Evolutionary conservation across 1,140 invertebrate species (phyloP).

Genomic region (Lycorma delicatula): DNA sequence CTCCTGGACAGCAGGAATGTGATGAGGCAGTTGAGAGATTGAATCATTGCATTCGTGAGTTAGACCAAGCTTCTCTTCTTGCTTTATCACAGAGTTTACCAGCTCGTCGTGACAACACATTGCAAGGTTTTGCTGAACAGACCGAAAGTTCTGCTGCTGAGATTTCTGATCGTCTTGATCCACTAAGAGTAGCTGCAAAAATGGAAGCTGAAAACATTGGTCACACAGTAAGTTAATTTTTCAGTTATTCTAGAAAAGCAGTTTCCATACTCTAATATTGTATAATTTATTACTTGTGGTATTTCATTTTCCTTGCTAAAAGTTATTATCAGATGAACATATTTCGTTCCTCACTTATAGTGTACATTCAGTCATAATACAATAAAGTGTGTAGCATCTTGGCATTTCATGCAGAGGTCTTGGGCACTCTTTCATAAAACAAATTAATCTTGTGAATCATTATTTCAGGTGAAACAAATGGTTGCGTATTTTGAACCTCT

Average conservation of each 20-base stretch:
- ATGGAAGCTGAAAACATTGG: slow-evolving; percentile 89
- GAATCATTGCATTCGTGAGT: slow-evolving; percentile 60
- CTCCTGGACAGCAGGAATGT: slow-evolving; percentile 92
- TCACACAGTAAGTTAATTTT: slow-evolving; percentile 56
- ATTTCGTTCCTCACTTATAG: no score
- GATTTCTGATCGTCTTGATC: slow-evolving; percentile 70
- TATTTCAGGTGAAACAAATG: slow-evolving; percentile 62
- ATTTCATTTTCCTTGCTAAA: neutral
- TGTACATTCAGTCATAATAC: no score
- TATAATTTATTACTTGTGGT: no score
- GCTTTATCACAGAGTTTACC: slow-evolving; percentile 74
- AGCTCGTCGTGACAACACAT: slow-evolving; percentile 62
- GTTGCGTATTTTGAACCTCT: slow-evolving; percentile 77
- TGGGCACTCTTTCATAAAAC: no score
- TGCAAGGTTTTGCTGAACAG: slow-evolving; percentile 75
- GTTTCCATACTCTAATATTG: no score
- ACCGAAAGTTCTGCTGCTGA: slow-evolving; percentile 64
- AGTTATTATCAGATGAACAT: no score
- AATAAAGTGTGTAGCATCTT: no score
- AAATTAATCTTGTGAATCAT: no score
- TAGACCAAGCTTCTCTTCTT: slow-evolving; percentile 81
- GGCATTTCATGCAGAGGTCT: no score
- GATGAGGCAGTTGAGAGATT: slow-evolving; percentile 74
- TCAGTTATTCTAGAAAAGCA: no score
- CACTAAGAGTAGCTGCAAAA: slow-evolving; percentile 71